Base-by-base conservation (phyloP, 2,113 vertebrate species). In the Onychostoma macrolepis region DNA sequence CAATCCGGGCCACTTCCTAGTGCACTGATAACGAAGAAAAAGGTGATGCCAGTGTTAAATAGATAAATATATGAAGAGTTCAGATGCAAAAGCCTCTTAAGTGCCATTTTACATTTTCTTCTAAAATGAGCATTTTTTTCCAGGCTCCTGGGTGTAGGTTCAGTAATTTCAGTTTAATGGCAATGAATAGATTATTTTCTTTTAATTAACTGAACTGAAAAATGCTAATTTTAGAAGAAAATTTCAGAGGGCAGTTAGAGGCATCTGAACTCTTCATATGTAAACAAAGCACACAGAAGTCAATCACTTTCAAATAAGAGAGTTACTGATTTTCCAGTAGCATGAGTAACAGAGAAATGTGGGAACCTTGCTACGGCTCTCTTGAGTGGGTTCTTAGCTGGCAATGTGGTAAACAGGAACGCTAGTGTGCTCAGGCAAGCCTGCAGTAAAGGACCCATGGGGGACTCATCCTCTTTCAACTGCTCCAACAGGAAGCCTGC, bases 351-450 rank as follows among this genome's bases (percentile, higher is more conserved):
- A 71, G n/a, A 24, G 24, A 75, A 12, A n/a, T 24, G 26, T 8
- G 21, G 43, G 41, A 6, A 4, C 95, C 94, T 96, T 81, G 94
- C 92, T 2, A 93, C 86, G 36, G 97, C 96, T 91, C 96, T 96
- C 89, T 97, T 96, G 84, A 99, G 92, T 3, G 98, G 98, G 91
- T 98, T 99, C 93, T 97, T 99, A 19, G 87, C 24, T 85, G 86
- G 89, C 91, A 98, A 90, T 43, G 95, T 96, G 87, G 96, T 96
- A 91, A 96, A 98, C 0, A 90, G 91, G 79, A 94, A 89, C 28
- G 93, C 94, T 90, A 99, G 90, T 45, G 96, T 90, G 90, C 96
- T 93, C 63, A 99, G 93, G 91, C 96, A 98, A 86, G 93, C 85
- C 83, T 91, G 90, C 75, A 97, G 76, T 88, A 95, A 92, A 12